These are phyloP conservation scores for Mus pahari DNA, from an alignment of 2,113 vertebrate genomes.

Conservation along the genomic window DNA sequence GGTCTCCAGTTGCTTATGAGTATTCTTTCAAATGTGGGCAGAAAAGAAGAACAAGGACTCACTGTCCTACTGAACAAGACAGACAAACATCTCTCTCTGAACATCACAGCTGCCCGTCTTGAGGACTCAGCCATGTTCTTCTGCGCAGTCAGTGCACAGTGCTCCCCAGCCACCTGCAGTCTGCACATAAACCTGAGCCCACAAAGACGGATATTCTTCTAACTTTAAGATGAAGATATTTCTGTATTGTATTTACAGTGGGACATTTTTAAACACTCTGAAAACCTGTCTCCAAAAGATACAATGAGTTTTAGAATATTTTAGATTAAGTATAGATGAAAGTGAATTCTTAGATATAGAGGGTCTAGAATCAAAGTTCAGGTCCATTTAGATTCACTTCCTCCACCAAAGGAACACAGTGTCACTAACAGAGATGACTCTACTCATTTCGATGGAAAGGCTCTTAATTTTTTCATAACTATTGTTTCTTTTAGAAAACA, in stretches of 20 bases:
- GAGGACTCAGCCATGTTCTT: constrained; percentile 62
- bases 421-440: background rate
- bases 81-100: background rate
- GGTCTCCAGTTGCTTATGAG: background rate
- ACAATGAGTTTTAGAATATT: background rate
- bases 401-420: background rate
- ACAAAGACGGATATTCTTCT: background rate
- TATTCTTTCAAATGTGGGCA: background rate
- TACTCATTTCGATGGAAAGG: background rate
- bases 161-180: background rate
- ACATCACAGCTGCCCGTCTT: background rate
- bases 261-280: background rate
- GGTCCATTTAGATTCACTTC: background rate
- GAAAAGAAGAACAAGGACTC: background rate
- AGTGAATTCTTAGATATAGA: background rate
- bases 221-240: background rate
- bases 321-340: background rate
- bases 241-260: background rate
- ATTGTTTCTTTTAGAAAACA: background rate
- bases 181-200: background rate
- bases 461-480: background rate
- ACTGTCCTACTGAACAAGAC: background rate
- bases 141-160: background rate
- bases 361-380: background rate
- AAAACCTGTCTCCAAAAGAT: background rate